Evolutionary conservation across 2,797 vertebrate species (phyloP), one percentile per base, ranked within the genome.

Genomic region (Jordanella pulchra): DNA sequence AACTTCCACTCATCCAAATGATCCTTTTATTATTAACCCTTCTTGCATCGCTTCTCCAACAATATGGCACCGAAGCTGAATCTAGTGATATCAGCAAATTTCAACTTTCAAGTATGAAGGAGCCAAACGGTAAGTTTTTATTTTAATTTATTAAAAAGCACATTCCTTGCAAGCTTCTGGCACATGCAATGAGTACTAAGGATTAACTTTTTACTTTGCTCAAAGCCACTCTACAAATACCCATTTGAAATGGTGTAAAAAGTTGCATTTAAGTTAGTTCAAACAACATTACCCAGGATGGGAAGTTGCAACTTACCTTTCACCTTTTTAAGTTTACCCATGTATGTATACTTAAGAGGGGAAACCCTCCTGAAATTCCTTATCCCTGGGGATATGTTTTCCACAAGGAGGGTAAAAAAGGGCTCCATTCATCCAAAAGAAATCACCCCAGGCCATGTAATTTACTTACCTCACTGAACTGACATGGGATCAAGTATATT

Each of bases 251-350:
- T 87, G 84, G 82, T 79, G 89, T 94, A 95, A 96, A 95, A 95
- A 93, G 89, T 82, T 71, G 80, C 88, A 74, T 95, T 96, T 95
- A 93, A 89, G 92, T 87, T 88, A 79, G 86, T 95, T 93, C 92
- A 95, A 96, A 92, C 91, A 84, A 90, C 88, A 88, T 95, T 95
- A 95, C 94, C 93, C 93, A 84, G 93, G 89, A 86, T 93, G 96
- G 96, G 96, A 97, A 97, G 95, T 95, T 92, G 93, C 95, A 95
- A 92, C 95, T 97, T 95, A 95, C 95, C 93, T 94, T 84, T 93
- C 86, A 93, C 89, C 94, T 97, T 97, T 97, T 97, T 97, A 92
- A 96, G 94, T 95, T 90, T 94, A 94, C 94, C 94, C 91, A 91
- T 95, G 94, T 96, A 93, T 96, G 94, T 96, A 94, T 96, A 94